These are phyloP conservation scores for Cylas formicarius DNA, from an alignment of 1,140 invertebrate species.

Conservation along the genomic window DNA sequence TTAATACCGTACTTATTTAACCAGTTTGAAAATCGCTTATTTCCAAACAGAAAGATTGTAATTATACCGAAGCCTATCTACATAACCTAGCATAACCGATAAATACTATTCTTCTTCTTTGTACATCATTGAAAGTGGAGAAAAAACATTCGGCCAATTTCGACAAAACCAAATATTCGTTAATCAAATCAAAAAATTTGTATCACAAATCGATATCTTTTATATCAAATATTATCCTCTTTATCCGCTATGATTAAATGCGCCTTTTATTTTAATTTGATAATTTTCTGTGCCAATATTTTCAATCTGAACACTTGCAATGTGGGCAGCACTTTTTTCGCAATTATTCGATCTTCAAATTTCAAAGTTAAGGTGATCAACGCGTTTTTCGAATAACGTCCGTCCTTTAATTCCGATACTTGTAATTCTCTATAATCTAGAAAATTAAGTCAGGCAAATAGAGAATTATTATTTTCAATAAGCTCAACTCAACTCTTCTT, in stretches of 20 bases:
- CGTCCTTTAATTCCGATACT: conserved; percentile 56
- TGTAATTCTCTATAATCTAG: conserved; percentile 74
- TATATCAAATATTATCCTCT: conserved; percentile 56
- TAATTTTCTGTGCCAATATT: conserved; percentile 62
- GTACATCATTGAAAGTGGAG: no score
- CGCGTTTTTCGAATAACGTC: conserved; percentile 61
- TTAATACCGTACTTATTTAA: no score
- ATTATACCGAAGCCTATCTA: no score
- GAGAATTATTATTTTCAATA: conserved; percentile 43
- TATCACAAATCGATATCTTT: conserved; percentile 73
- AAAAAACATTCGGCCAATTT: no score
- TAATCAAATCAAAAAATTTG: no score
- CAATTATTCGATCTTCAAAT: conserved; percentile 48
- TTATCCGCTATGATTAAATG: conserved; percentile 47
- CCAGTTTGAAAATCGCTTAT: no score
- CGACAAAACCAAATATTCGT: no score
- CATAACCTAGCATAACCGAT: no score
- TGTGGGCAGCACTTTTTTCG: conserved; percentile 65
- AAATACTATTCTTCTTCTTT: no score
- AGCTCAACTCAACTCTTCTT: no score
- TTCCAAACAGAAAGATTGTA: no score
- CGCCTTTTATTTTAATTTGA: conserved; percentile 47
- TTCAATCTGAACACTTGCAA: conserved; percentile 79
- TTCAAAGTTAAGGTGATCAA: conserved; percentile 58
- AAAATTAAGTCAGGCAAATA: conserved; percentile 29